Conservation (phyloP, 2,113 vertebrate species). For the Nesoenas mayeri region DNA sequence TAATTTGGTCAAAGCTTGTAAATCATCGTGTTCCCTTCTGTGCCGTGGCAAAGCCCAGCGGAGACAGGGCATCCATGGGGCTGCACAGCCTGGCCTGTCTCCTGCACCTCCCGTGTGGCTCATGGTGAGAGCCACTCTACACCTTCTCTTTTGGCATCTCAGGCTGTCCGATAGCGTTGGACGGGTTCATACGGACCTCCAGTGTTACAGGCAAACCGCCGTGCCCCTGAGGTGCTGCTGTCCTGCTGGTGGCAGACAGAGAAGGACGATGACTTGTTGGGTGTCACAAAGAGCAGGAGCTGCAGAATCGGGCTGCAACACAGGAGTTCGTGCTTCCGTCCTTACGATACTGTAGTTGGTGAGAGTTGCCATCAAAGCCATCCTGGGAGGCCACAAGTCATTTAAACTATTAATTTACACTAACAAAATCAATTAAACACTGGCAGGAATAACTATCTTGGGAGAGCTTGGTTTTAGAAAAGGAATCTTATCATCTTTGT, state of each 20-base stretch:
- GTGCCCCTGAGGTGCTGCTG: background rate
- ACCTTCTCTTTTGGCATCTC: background rate
- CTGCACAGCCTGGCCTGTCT: rapidly evolving
- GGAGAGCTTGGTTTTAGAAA: constrained; percentile 24
- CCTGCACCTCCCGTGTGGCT: background rate
- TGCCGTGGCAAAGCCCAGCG: rapidly evolving
- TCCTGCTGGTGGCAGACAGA: rapidly evolving
- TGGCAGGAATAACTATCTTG: constrained; percentile 5
- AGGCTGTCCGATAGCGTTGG: background rate
- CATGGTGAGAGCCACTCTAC: rapidly evolving
- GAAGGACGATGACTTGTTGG: background rate
- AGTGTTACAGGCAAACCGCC: background rate
- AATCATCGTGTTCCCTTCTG: background rate
- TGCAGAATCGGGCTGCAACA: background rate
- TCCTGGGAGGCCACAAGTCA: constrained; percentile 14
- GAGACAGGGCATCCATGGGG: rapidly evolving
- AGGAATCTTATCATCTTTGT: background rate
- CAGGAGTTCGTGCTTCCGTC: background rate
- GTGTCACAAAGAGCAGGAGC: background rate
- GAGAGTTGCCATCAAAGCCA: background rate
- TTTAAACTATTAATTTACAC: constrained; percentile 42
- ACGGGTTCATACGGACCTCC: rapidly evolving
- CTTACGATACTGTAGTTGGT: background rate
- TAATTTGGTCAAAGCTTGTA: background rate
- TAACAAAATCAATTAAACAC: constrained; percentile 36